Conservation (phyloP, 2,888 invertebrate species). For the Troides helena region DNA sequence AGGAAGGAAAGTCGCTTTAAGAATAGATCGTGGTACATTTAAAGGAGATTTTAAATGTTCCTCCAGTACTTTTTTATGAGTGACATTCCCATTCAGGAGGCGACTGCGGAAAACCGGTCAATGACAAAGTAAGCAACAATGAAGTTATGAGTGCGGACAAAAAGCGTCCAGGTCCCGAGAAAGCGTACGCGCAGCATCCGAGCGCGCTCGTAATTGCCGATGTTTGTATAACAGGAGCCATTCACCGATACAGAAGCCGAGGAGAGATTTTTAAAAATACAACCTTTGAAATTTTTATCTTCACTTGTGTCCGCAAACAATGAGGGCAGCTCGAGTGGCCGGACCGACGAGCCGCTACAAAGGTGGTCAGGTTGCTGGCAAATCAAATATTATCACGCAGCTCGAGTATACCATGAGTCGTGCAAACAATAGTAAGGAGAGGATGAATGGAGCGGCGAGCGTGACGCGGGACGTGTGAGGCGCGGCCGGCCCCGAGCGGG, state of each 20-base stretch:
- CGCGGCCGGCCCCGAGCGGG: neutral
- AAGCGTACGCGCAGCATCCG: slow-evolving; percentile 33
- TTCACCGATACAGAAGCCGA: slow-evolving; percentile 72
- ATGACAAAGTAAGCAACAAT: slow-evolving; percentile 25
- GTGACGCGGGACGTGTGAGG: neutral
- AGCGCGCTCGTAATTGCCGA: slow-evolving; percentile 60
- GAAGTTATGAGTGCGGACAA: slow-evolving; percentile 31
- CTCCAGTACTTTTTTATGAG: too few relatives aligned
- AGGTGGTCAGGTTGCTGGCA: slow-evolving; percentile 56
- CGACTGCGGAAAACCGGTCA: neutral
- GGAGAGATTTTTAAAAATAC: slow-evolving; percentile 73
- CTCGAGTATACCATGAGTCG: slow-evolving; percentile 49
- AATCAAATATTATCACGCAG: slow-evolving; percentile 78
- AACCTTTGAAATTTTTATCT: slow-evolving; percentile 60
- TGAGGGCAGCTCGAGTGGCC: slow-evolving; percentile 59
- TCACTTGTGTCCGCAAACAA: slow-evolving; percentile 64
- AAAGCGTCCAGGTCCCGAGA: slow-evolving; percentile 33
- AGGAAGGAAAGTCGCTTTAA: too few relatives aligned
- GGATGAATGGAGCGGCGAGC: slow-evolving; percentile 38
- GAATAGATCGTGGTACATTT: too few relatives aligned
- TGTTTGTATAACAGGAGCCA: slow-evolving; percentile 62
- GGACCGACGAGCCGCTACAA: slow-evolving; percentile 58
- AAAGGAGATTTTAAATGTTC: too few relatives aligned
- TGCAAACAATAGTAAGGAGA: slow-evolving; percentile 48
- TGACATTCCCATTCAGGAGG: too few relatives aligned